Conservation (phyloP, 2,113 vertebrate species). For the Oryctolagus cuniculus region mOryCun1.1 NC_091434.1:148757001-148757500, state of each 20-base stretch:
- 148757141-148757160: neutral
- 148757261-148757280: neutral
- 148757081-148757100: neutral
- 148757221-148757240: neutral
- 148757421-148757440: neutral
- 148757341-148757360: neutral
- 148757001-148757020: neutral
- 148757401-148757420: neutral
- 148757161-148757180: fast-evolving
- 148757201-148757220: neutral
- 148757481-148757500: neutral
- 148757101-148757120: neutral
- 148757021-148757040: neutral
- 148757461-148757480: slow-evolving; percentile 64
- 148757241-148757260: neutral
- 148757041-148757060: neutral
- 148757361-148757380: neutral
- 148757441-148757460: slow-evolving; percentile 74
- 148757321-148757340: neutral
- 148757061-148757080: slow-evolving; percentile 4
- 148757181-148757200: neutral
- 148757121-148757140: neutral
- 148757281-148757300: neutral
- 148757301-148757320: neutral
- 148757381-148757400: neutral